Evolutionary conservation across 2,797 vertebrate genomes (phyloP).

Genomic region (Centropyge bicolor): DNA sequence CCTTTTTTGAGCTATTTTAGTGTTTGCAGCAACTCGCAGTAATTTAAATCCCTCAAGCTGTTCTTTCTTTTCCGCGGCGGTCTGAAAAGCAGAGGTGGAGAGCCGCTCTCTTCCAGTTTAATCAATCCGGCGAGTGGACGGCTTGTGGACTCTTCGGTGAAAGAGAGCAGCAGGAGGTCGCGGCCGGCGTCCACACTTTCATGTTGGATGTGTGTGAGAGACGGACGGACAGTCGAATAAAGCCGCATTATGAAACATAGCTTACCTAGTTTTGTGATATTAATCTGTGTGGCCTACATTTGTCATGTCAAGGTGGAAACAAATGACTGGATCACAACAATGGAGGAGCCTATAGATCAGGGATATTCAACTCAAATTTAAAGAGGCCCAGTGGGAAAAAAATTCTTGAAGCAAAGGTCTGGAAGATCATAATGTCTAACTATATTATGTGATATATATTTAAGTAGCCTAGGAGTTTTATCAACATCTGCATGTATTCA

Average conservation of each 20-base stretch:
- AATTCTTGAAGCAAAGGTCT: no score
- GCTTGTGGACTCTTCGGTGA: slow-evolving; percentile 14
- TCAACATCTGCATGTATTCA: no score
- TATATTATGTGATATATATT: no score
- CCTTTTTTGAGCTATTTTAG: background rate
- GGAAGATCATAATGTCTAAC: no score
- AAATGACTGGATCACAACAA: background rate
- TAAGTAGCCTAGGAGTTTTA: no score
- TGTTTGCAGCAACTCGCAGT: slow-evolving; percentile 15
- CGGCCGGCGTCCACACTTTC: background rate
- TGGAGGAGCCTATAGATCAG: no score
- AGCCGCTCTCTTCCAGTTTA: slow-evolving; percentile 13
- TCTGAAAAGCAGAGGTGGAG: slow-evolving; percentile 20
- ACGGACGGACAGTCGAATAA: background rate
- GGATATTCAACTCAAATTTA: no score
- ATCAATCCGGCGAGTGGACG: slow-evolving; percentile 37
- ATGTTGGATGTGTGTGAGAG: slow-evolving; percentile 8
- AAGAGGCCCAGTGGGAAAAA: no score
- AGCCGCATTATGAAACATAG: background rate
- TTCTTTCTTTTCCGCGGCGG: background rate
- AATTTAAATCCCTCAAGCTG: slow-evolving; percentile 44
- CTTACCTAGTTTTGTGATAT: background rate
- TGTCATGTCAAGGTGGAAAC: background rate
- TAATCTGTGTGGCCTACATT: background rate
- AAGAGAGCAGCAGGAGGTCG: slow-evolving; percentile 35